Conservation (phyloP, 2,113 vertebrate species). For the Beaufortia kweichowensis region DNA sequence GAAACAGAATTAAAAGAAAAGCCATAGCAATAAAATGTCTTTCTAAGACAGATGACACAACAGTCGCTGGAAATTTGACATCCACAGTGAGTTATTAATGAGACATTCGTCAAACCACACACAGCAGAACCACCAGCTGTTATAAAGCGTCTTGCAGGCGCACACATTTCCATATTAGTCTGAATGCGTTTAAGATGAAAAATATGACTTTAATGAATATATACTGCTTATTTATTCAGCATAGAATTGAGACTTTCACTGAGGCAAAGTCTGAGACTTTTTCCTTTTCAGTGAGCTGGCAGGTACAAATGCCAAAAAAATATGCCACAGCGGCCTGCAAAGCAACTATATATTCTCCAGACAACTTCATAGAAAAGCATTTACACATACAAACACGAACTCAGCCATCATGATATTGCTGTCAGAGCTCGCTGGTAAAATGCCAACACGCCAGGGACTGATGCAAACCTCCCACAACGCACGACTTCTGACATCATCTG, state of each 20-base stretch:
- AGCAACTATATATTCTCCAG: neutral
- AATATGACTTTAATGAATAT: slow-evolving; percentile 47
- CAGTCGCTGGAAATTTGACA: slow-evolving; percentile 28
- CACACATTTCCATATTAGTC: slow-evolving; percentile 47
- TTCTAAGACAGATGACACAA: slow-evolving; percentile 43
- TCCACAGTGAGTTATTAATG: slow-evolving; percentile 49
- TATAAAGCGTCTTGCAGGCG: slow-evolving; percentile 21
- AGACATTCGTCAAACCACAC: slow-evolving; percentile 36
- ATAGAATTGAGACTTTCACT: slow-evolving; percentile 26
- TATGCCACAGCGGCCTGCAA: neutral
- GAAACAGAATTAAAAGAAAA: slow-evolving; percentile 44
- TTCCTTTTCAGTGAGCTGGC: neutral
- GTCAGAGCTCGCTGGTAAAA: slow-evolving; percentile 6
- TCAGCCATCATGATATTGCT: neutral
- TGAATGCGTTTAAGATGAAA: slow-evolving; percentile 51
- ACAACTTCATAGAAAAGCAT: slow-evolving; percentile 1
- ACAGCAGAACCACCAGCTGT: slow-evolving; percentile 40
- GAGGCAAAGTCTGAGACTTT: slow-evolving; percentile 3
- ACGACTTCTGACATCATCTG: neutral
- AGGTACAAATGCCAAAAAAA: slow-evolving; percentile 4
- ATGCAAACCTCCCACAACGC: neutral
- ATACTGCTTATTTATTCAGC: slow-evolving; percentile 38
- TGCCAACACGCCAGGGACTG: slow-evolving; percentile 2
- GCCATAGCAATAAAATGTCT: slow-evolving; percentile 48
- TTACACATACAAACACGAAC: neutral